phyloP scores from a whole-genome alignment of 1,140 invertebrate genomes.

The Calliopsis andreniformis region DNA sequence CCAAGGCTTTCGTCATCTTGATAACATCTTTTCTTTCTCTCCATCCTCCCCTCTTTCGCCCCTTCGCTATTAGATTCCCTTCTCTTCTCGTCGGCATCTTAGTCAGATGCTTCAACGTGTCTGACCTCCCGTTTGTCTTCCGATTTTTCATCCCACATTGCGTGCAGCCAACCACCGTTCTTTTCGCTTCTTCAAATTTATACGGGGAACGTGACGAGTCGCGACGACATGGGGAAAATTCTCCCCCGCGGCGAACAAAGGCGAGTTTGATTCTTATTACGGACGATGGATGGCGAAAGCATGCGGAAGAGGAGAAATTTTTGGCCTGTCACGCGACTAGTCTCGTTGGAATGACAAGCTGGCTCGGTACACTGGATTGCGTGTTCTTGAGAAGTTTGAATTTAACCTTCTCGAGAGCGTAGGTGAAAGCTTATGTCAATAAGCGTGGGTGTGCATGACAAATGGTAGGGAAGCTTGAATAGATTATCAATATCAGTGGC shows the following conservation, averaged over 20 bases:
- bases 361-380: too few species aligned
- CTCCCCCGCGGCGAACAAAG: slow-evolving; percentile 28
- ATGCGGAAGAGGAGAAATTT: slow-evolving; percentile 40
- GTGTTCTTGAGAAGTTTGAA: neutral
- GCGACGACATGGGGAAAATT: neutral
- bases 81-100: neutral
- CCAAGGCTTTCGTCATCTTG: slow-evolving; percentile 47
- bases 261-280: slow-evolving; percentile 23
- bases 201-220: slow-evolving; percentile 26
- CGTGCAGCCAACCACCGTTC: neutral
- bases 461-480: too few species aligned
- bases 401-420: too few species aligned
- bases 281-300: slow-evolving; percentile 9
- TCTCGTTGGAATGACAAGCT: neutral
- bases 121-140: neutral
- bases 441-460: too few species aligned
- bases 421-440: too few species aligned
- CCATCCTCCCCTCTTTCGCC: slow-evolving; percentile 7
- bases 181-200: slow-evolving; percentile 8
- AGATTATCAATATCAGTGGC: too few species aligned
- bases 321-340: slow-evolving; percentile 18
- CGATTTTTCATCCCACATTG: slow-evolving; percentile 44
- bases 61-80: slow-evolving; percentile 6
- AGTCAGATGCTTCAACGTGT: slow-evolving; percentile 9
- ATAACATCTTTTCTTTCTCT: slow-evolving; percentile 58